A percentile compares a stretch with the other conserved stretches of the same genome.
Conservation (phyloP, 2,113 vertebrate species). For the Thermophis baileyi region DNA sequence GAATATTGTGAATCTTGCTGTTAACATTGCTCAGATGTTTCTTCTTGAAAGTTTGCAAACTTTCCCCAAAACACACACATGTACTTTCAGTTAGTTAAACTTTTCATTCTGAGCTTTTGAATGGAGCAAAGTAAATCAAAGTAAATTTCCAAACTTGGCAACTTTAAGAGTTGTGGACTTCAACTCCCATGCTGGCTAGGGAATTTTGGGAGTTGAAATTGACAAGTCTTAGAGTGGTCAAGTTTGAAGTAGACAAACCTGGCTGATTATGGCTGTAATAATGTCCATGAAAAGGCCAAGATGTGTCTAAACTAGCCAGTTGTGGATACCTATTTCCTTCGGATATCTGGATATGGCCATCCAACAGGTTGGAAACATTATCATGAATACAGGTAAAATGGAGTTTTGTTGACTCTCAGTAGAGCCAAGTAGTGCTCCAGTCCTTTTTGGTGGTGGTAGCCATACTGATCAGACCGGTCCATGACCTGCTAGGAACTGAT, state of each 20-base stretch:
- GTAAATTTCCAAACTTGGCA: background rate
- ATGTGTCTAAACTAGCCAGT: background rate
- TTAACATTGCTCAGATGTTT: background rate
- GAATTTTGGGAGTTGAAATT: no score
- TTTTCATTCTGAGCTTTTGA: background rate
- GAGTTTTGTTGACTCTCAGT: no score
- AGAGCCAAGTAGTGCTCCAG: no score
- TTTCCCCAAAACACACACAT: background rate
- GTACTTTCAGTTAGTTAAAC: background rate
- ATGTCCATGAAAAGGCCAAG: background rate
- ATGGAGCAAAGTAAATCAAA: background rate
- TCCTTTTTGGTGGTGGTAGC: no score
- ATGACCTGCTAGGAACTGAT: no score
- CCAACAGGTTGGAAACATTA: no score
- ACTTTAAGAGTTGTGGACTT: background rate
- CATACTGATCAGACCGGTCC: no score
- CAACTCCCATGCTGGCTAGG: background rate
- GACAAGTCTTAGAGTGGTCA: no score
- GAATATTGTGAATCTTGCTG: background rate
- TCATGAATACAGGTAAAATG: no score
- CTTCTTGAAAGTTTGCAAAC: background rate
- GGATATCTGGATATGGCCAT: no score
- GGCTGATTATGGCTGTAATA: background rate
- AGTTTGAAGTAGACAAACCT: background rate
- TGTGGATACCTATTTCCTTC: no score